Conservation (phyloP, 2,797 vertebrate species). For the Smutsia gigantea region DNA sequence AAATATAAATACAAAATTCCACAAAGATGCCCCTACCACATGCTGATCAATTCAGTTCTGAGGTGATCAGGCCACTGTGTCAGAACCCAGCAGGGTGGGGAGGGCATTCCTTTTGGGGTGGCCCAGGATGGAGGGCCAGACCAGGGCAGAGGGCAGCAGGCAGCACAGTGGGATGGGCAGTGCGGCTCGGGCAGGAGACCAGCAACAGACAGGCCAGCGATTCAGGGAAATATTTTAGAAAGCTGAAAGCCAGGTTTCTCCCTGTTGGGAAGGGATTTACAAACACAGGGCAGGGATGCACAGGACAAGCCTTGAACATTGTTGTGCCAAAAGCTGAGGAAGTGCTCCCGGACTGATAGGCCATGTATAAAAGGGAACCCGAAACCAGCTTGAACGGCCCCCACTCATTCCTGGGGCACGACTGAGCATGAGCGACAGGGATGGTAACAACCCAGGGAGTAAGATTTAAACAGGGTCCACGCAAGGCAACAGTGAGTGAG, state of each 20-base stretch:
- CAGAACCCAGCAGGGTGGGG: neutral
- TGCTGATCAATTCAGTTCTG: neutral
- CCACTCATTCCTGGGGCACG: neutral
- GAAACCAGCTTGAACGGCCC: neutral
- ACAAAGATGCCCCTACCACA: neutral
- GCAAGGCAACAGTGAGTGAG: neutral
- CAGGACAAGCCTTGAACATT: neutral
- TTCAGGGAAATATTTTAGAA: neutral
- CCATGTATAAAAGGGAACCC: neutral
- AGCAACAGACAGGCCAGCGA: too few species aligned
- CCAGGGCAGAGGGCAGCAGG: too few species aligned
- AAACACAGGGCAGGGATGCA: neutral
- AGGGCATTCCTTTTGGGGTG: too few species aligned
- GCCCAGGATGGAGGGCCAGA: too few species aligned
- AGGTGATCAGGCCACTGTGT: too few species aligned
- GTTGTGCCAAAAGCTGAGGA: neutral
- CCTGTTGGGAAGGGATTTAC: neutral
- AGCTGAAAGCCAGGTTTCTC: neutral
- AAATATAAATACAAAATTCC: neutral
- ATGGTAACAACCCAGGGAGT: too few species aligned
- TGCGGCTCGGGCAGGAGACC: too few species aligned
- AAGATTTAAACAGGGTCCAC: neutral
- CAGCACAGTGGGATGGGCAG: too few species aligned
- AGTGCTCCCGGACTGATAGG: neutral
- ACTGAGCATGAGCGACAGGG: neutral